Percentiles rank a stretch among this genome's conserved stretches.
Conservation (phyloP, 1,140 invertebrate genomes). For the Calycopis cecrops region DNA sequence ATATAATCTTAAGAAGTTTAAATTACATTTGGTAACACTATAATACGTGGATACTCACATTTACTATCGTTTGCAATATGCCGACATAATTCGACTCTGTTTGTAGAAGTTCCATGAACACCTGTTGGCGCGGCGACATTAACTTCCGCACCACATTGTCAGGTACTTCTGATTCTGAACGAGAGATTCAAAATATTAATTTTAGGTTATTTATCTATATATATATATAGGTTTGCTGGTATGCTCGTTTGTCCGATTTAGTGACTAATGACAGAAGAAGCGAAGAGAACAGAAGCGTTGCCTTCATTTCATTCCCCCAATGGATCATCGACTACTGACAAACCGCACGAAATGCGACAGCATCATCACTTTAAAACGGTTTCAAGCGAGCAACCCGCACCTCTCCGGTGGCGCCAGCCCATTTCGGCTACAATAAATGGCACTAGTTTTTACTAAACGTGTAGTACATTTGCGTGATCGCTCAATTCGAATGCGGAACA, state of each 20-base stretch:
- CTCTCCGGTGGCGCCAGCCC: too few species aligned
- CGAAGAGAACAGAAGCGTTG: too few species aligned
- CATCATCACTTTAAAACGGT: neutral
- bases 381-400: too few species aligned
- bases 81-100: constrained; percentile 98
- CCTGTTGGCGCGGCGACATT: constrained; percentile 87
- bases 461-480: neutral
- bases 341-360: too few species aligned
- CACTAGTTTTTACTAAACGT: too few species aligned
- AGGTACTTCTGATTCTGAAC: constrained; percentile 71
- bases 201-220: too few species aligned
- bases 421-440: too few species aligned
- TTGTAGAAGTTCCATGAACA: constrained; percentile 94
- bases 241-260: too few species aligned
- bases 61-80: constrained; percentile 91
- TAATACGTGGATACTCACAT: constrained; percentile 34
- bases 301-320: too few species aligned
- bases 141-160: constrained; percentile 79
- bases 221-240: too few species aligned
- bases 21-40: neutral
- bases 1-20: constrained; percentile 1
- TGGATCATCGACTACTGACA: too few species aligned
- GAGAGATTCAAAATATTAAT: neutral
- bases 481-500: neutral
- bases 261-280: too few species aligned